Base-by-base conservation (phyloP, 2,888 invertebrate species). In the Hydropsyche betteni region DNA sequence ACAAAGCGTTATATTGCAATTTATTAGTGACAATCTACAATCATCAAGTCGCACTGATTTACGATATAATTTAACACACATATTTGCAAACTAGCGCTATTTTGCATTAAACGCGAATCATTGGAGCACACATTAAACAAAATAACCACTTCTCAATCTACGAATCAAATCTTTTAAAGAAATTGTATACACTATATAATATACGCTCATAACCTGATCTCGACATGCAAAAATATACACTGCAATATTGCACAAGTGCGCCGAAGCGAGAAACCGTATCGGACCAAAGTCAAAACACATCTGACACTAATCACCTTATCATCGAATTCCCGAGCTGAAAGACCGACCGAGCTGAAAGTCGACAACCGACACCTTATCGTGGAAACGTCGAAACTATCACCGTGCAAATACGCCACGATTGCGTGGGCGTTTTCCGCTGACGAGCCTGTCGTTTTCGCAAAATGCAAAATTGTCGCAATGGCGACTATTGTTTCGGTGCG, bases 1-100 rank as follows among this genome's bases (percentile, higher is more conserved):
- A 64, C 64, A 64, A 64, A 64, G 55, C 33, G 33, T 34, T 64
- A 12, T 33, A 64, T 36, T 36, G 64, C 34, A 36, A 36, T 64
- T 34, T 64, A 34, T 64, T 24, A 36, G 64, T 34, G 36, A 34
- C 64, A 64, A 36, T 64, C n/a, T 64, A 10, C 64, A 64, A 64
- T 64, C 34, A 64, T 34, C 64, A 36, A 64, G 64, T 34, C 64
- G 64, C n/a, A 64, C n/a, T 64, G 64, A 64, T 64, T 64, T 64
- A 64, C n/a, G 34, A 64, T 36, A n/a, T 64, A 64, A 64, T 64
- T 12, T 64, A 44, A 44, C 10, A 44, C 44, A 44, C 44, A 34
- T 36, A 64, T 36, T 64, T 64, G 64, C 34, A 64, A 64, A 64
- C 34, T 33, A 36, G 24, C 64, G 12, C n/a, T 36, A 36, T 36